phyloP scores from a whole-genome alignment of 2,797 vertebrate genomes.

The Myiotriccus ornatus region DNA sequence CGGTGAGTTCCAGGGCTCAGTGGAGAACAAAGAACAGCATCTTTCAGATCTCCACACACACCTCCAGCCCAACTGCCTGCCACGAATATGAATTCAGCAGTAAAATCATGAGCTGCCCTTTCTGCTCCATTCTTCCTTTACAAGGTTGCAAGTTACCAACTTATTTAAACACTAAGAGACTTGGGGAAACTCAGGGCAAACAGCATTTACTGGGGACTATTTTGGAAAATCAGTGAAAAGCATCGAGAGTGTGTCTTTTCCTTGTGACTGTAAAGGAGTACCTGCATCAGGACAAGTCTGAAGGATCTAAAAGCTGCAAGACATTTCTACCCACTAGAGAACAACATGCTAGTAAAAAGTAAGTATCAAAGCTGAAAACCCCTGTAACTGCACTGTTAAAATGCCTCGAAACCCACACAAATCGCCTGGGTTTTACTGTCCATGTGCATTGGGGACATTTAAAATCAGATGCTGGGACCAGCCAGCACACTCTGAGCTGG shows the following conservation, averaged over 20 bases:
- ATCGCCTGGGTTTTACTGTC: not conserved
- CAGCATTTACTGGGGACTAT: not conserved
- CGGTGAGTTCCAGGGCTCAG: not conserved
- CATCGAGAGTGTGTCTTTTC: not conserved
- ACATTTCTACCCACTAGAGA: not conserved
- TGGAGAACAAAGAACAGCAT: not conserved
- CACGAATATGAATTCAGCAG: not conserved
- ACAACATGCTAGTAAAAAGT: not conserved
- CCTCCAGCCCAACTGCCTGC: not conserved
- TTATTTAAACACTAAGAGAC: not conserved
- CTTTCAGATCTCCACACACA: not conserved
- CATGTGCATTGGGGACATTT: fast-evolving
- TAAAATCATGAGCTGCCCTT: not conserved
- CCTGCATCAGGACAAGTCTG: not conserved
- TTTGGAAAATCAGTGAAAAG: not conserved
- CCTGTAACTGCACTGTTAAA: not conserved
- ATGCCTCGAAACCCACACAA: not conserved
- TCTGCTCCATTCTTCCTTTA: not conserved
- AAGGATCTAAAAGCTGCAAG: not conserved
- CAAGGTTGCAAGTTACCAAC: not conserved
- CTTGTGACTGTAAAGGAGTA: not conserved
- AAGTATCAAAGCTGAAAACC: not conserved
- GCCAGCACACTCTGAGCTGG: not conserved
- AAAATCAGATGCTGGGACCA: not conserved
- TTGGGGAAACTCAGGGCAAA: too few species aligned